These are phyloP conservation scores for Okamejei kenojei DNA, from an alignment of 2,797 vertebrate species.

Conservation along the genomic window DNA sequence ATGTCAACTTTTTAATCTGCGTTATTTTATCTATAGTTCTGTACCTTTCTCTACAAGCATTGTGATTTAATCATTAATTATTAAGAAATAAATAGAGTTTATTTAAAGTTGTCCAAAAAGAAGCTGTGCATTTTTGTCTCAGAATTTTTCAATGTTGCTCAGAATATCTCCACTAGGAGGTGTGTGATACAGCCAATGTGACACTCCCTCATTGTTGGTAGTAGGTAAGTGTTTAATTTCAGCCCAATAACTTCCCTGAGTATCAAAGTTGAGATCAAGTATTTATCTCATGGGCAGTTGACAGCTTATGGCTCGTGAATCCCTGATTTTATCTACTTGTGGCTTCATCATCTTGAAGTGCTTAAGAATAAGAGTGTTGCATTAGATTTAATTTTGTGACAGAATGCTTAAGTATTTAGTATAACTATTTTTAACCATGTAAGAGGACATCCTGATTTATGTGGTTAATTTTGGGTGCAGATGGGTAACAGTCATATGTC, in stretches of 20 bases:
- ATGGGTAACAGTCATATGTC: background rate
- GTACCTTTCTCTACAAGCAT: background rate
- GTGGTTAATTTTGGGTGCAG: background rate
- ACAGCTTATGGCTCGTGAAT: background rate
- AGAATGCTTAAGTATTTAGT: background rate
- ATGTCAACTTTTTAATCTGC: background rate
- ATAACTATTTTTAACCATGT: background rate
- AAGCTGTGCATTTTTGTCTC: background rate
- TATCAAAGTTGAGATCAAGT: background rate
- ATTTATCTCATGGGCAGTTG: background rate
- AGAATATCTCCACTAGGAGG: constrained; percentile 4
- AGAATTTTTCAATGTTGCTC: background rate
- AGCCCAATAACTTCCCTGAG: background rate
- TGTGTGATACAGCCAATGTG: background rate
- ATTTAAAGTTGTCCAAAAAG: background rate
- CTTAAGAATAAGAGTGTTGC: background rate
- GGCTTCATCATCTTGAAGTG: background rate
- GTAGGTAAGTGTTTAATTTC: background rate
- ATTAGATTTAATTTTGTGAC: background rate
- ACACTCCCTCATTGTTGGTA: background rate
- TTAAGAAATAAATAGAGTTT: background rate
- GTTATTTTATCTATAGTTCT: background rate
- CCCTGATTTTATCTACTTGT: background rate
- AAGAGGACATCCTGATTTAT: background rate
- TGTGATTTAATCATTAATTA: background rate